A percentile compares a stretch with the other conserved stretches of the same genome.
These are phyloP conservation scores for Oceanodroma tethys DNA, from an alignment of 2,113 vertebrate species.

Conservation along the genomic window DNA sequence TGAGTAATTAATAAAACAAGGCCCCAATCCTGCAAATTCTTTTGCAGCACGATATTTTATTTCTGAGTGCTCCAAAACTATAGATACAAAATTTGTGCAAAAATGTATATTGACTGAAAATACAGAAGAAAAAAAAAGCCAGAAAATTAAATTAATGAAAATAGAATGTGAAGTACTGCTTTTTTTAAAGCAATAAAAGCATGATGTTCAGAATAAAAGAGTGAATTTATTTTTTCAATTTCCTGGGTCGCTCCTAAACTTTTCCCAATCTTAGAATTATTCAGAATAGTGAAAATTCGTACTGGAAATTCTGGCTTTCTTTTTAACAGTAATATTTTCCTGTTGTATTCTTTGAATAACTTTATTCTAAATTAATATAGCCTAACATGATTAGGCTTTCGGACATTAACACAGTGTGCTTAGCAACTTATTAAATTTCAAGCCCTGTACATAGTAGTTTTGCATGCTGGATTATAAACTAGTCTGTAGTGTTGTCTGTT, in stretches of 20 bases:
- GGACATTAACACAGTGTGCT: constrained; percentile 65
- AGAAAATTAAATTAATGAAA: background rate
- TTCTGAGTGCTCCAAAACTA: background rate
- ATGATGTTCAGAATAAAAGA: background rate
- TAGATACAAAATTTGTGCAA: background rate
- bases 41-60: background rate
- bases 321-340: constrained; percentile 65
- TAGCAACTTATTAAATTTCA: constrained; percentile 89
- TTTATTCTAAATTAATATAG: constrained; percentile 68
- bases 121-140: background rate
- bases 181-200: background rate
- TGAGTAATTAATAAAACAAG: background rate
- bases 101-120: background rate
- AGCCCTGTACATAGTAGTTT: constrained; percentile 88
- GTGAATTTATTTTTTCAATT: background rate
- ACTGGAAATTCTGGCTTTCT: constrained; percentile 75
- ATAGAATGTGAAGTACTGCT: background rate
- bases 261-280: background rate
- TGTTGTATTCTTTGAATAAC: constrained; percentile 63
- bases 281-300: constrained; percentile 57
- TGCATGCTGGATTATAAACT: constrained; percentile 88
- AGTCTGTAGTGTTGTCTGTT: constrained; percentile 87
- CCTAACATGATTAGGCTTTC: constrained; percentile 68
- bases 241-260: constrained; percentile 4
- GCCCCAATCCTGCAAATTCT: background rate